Conservation (phyloP, 2,113 vertebrate genomes). For the Tychaedon coryphoeus region DNA sequence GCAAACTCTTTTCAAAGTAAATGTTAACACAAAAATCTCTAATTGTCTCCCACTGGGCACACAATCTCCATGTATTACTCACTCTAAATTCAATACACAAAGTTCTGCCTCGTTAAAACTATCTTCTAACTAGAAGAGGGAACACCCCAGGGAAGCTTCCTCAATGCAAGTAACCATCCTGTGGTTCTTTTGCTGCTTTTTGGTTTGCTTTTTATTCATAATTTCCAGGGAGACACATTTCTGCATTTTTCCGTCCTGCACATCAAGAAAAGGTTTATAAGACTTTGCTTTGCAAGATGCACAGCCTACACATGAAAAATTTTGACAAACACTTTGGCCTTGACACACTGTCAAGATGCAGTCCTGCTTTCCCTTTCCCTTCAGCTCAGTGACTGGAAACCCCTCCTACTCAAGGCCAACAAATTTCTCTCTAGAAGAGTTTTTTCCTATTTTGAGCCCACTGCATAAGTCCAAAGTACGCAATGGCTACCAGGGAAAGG, state of each 20-base stretch:
- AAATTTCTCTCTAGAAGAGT: background rate
- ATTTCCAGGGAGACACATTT: background rate
- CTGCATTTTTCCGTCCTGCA: background rate
- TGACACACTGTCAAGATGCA: background rate
- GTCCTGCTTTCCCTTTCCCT: background rate
- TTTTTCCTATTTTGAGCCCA: background rate
- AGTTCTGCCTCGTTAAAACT: background rate
- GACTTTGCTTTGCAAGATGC: background rate
- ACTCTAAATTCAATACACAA: background rate
- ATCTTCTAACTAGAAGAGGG: background rate
- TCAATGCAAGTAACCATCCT: background rate
- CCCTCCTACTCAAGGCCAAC: background rate
- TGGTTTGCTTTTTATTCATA: background rate
- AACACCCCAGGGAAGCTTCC: background rate
- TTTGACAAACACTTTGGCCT: background rate
- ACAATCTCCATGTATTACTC: background rate
- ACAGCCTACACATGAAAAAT: background rate
- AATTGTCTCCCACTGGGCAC: background rate
- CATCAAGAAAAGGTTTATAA: background rate
- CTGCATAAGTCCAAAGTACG: fast-evolving
- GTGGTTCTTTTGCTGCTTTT: background rate
- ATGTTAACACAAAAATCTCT: background rate
- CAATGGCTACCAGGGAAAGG: background rate
- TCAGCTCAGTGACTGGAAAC: background rate
- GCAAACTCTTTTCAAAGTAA: background rate